These are phyloP conservation scores for Phaenicophaeus curvirostris DNA, from an alignment of 2,797 vertebrate genomes.

Conservation along the genomic window DNA sequence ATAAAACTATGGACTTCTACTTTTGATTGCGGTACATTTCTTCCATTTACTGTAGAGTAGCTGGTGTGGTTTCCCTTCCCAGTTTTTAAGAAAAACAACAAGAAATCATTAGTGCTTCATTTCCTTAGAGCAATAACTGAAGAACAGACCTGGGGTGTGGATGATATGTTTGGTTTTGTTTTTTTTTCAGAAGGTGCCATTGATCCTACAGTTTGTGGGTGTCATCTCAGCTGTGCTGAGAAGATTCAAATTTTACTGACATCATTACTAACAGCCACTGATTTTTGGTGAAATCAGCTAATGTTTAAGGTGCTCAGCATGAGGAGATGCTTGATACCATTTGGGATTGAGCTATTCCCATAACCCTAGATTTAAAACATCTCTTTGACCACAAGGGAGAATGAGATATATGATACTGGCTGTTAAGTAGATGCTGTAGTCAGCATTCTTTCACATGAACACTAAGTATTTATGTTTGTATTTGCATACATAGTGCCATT, in stretches of 20 bases:
- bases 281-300: not conserved
- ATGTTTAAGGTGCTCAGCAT: not conserved
- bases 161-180: too few species aligned
- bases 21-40: not conserved
- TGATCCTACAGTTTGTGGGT: not conserved
- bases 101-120: too few species aligned
- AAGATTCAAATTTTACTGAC: not conserved
- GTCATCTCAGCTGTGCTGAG: not conserved
- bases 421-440: not conserved
- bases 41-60: not conserved
- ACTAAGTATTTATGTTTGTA: not conserved
- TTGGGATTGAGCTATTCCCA: not conserved
- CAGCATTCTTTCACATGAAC: not conserved
- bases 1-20: not conserved
- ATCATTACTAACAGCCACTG: not conserved
- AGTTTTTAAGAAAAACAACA: not conserved
- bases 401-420: accelerated
- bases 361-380: not conserved
- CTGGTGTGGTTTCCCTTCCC: not conserved
- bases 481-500: not conserved
- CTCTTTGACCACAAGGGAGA: not conserved
- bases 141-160: not conserved
- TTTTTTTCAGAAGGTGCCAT: not conserved
- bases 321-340: not conserved
- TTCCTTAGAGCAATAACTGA: not conserved